Conservation (phyloP, 2,888 invertebrate species). For the Dysmachus trigonus region DNA sequence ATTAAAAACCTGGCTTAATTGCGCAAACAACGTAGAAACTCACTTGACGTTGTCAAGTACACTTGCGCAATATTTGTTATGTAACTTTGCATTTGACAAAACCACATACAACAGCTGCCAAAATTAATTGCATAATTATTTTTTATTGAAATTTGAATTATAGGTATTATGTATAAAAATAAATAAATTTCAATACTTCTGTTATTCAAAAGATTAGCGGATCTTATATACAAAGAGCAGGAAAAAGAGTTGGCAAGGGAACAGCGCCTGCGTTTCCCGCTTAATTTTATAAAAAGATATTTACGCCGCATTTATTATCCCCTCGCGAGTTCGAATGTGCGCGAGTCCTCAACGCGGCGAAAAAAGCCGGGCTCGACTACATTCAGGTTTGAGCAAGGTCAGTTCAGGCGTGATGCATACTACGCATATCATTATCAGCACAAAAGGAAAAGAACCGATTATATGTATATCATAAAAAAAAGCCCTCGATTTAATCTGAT, state of each 20-base stretch:
- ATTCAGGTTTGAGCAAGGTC: not conserved
- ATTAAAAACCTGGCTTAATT: not conserved
- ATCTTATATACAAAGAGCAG: not conserved
- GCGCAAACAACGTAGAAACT: not conserved
- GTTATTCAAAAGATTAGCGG: not conserved
- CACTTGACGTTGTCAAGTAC: not conserved
- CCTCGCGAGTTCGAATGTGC: not conserved
- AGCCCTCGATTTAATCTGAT: not conserved
- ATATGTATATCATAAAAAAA: too few relatives aligned
- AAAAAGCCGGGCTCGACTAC: not conserved
- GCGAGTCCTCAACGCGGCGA: not conserved
- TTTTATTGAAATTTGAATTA: not conserved
- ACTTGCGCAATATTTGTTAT: not conserved
- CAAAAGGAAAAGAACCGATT: not conserved
- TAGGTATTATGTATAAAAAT: not conserved
- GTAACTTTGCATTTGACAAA: not conserved
- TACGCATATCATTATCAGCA: not conserved
- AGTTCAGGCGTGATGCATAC: not conserved
- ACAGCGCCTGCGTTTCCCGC: not conserved
- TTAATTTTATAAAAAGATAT: not conserved
- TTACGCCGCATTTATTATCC: not conserved
- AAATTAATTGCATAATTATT: not conserved
- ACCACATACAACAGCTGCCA: not conserved
- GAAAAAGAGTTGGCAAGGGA: not conserved
- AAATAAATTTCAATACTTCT: not conserved